Percentiles rank a stretch among this genome's conserved stretches.
Conservation (phyloP, 2,888 invertebrate genomes). For the Sisyra nigra region DNA sequence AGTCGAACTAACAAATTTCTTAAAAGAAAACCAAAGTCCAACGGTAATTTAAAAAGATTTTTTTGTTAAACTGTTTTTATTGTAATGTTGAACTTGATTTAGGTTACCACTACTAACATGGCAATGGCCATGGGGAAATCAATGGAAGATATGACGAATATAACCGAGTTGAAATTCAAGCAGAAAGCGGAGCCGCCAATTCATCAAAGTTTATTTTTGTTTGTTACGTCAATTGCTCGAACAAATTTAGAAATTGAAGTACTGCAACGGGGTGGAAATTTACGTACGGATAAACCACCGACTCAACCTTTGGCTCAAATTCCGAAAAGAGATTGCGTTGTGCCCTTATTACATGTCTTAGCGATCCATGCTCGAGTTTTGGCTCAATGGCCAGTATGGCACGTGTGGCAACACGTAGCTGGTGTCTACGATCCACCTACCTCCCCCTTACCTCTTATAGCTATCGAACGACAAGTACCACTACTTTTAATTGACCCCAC, state of each 20-base stretch:
- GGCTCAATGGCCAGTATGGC: conserved; percentile 41
- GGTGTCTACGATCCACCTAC: conserved; percentile 22
- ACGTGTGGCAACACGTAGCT: conserved; percentile 37
- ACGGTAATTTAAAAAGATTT: conserved; percentile 28
- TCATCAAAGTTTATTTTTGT: conserved; percentile 65
- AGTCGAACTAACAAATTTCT: conserved; percentile 36
- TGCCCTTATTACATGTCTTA: conserved; percentile 75
- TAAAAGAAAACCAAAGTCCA: conserved; percentile 48
- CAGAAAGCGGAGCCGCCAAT: conserved; percentile 47
- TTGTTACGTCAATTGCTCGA: conserved; percentile 76
- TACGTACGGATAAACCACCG: conserved; percentile 28
- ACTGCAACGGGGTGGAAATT: conserved; percentile 73
- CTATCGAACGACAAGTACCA: conserved; percentile 50
- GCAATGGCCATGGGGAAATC: conserved; percentile 81
- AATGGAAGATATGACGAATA: conserved; percentile 87
- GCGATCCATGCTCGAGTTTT: conserved; percentile 71
- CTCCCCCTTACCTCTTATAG: conserved; percentile 23
- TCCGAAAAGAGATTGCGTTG: conserved; percentile 68
- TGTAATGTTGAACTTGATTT: no score
- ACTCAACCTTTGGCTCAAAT: conserved; percentile 38
- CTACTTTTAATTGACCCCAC: conserved; percentile 74
- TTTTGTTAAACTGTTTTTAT: conserved; percentile 8
- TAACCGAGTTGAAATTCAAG: conserved; percentile 66
- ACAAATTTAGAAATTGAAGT: conserved; percentile 89
- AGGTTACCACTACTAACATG: conserved; percentile 39